These are phyloP conservation scores for Brachionus rubens DNA, from an alignment of 1,140 invertebrate species.

Conservation along the genomic window DNA sequence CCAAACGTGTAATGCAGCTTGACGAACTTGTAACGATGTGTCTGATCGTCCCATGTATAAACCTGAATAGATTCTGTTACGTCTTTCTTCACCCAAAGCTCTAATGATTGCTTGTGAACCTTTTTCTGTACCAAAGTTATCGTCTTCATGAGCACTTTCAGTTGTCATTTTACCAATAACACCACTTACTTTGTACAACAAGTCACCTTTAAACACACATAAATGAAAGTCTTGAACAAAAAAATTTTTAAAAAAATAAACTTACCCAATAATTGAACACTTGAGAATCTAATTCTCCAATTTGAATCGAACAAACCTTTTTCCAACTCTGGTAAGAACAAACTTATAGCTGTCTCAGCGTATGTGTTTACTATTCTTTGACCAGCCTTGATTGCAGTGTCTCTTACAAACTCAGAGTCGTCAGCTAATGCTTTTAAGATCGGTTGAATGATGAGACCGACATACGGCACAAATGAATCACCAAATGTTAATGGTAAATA, in stretches of 20 bases:
- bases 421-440: conserved; percentile 95
- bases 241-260: too few relatives aligned
- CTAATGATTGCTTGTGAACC: conserved; percentile 74
- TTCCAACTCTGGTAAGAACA: conserved; percentile 89
- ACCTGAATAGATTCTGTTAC: conserved; percentile 66
- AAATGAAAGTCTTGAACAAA: too few relatives aligned
- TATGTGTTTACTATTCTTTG: conserved; percentile 94
- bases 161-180: conserved; percentile 98
- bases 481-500: conserved; percentile 96
- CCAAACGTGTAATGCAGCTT: conserved; percentile 95
- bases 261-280: conserved; percentile 92
- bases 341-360: conserved; percentile 87
- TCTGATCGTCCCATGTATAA: conserved; percentile 92
- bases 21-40: conserved; percentile 89
- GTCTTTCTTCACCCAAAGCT: conserved; percentile 77
- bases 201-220: too few relatives aligned
- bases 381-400: conserved; percentile 91
- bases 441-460: conserved; percentile 93
- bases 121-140: conserved; percentile 93
- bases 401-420: conserved; percentile 96
- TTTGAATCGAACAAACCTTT: conserved; percentile 70
- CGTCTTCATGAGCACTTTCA: conserved; percentile 93
- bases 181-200: conserved; percentile 85
- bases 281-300: conserved; percentile 94
- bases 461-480: conserved; percentile 88